Evolutionary conservation across 2,113 vertebrate species (phyloP), one percentile per base, ranked within the genome.

Genomic region (Cyprinodon brontotheroides): DNA sequence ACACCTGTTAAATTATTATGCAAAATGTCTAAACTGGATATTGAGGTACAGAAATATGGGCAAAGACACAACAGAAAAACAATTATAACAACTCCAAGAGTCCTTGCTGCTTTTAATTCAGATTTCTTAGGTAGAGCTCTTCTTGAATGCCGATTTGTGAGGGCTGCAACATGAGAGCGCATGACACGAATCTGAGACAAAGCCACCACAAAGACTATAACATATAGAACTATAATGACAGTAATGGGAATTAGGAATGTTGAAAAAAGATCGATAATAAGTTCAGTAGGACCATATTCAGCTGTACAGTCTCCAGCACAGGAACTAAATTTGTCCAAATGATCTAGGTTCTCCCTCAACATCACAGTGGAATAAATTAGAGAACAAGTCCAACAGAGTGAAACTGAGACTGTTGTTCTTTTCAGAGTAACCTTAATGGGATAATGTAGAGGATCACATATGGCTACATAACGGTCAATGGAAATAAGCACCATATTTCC

Each of bases 101-200:
- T 88, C 57, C 29, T 79, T 14, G 81, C 78, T 40, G 86, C 86
- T 66, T 86, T 88, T 0, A 70, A 7, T 29, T 88, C 80, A 22
- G 72, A 81, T 62, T 20, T 85, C 62, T 65, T 78, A 1, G 15
- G 65, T 5, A 38, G 36, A 0, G 22, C 63, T 29, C 0, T 69
- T 29, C 8, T 14, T 47, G 47, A 70, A 17, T 3, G 4, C 9
- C 43, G 22, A 0, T 15, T 3, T 14, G 70, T 5, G 0, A 63
- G 7, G 1, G 11, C 4, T n/a, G 64, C 2, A 20, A 50, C 9
- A 0, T 66, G 71, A 22, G 74, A 64, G 0, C 53, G 22, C 40
- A 85, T 73, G 20, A 48, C 53, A 1, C 72, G 82, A 20, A 71
- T 60, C 37, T 87, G 86, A 57, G 71, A 75, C 4, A 41, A 4